Base-by-base conservation (phyloP, 2,113 vertebrate genomes). In the Gadus macrocephalus region DNA sequence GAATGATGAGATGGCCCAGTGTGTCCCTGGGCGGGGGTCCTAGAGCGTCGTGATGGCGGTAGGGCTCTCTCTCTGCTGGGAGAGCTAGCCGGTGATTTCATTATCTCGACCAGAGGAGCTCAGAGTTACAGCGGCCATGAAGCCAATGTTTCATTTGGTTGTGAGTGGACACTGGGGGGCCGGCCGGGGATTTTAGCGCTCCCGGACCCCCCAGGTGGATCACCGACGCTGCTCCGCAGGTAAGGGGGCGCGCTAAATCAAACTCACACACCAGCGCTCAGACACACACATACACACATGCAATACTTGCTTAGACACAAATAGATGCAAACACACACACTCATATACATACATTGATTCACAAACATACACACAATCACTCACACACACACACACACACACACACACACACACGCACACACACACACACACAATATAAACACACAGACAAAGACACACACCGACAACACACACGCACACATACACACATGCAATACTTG, bases 21-120 rank as follows among this genome's bases (percentile, higher is more conserved):
- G 42, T 92, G 94, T 93, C 94, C 95, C 94, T 86, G 80, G 86
- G 82, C 85, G 79, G 87, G 70, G 83, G 86, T 78, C 68, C 71
- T 83, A 81, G 82, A 88, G 78, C 85, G 82, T 77, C 84, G 81
- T 75, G 42, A 49, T 49, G 42, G 42, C 42, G 42, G 78, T 77
- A 81, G 83, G 31, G 59, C 78, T 83, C 87, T 81, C 86, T 79
- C 87, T 90, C 87, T 81, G 82, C 77, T 76, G 85, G 86, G 83
- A 84, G 76, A 80, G 64, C 20, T 70, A 74, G 68, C 79, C 73
- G 78, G 86, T 85, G 83, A 88, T 89, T 87, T 87, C 87, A 89
- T 89, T 88, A 88, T 86, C 83, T 82, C 75, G 78, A 66, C 79
- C 79, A 67, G 80, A 87, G 78, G 79, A 76, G 80, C 42, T 49